Conservation (phyloP, 2,113 vertebrate species). For the Lanius collurio region DNA sequence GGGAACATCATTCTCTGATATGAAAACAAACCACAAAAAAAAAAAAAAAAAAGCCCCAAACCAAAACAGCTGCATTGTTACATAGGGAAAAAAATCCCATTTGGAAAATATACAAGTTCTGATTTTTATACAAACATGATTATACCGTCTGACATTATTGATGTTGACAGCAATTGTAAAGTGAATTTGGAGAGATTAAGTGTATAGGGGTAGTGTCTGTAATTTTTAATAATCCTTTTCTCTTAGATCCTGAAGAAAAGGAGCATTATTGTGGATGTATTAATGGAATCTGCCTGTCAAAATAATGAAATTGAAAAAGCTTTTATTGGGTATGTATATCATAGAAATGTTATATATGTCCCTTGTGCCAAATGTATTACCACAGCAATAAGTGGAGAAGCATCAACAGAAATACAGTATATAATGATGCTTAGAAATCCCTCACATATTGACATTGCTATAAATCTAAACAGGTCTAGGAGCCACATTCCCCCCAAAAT, state of each 20-base stretch:
- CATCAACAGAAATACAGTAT: conserved; percentile 9
- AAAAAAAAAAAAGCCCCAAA: not conserved
- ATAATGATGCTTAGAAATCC: conserved; percentile 14
- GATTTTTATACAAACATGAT: conserved; percentile 32
- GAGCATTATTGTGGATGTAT: not conserved
- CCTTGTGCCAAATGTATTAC: conserved; percentile 54
- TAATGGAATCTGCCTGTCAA: conserved; percentile 60
- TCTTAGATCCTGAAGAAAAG: not conserved
- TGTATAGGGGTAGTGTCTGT: not conserved
- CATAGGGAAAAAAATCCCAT: not conserved
- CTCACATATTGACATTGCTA: not conserved
- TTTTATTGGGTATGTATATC: conserved; percentile 46
- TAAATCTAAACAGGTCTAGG: not conserved
- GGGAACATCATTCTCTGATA: not conserved
- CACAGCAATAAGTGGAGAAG: conserved; percentile 35
- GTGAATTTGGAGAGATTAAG: conserved; percentile 54
- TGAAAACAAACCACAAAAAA: not conserved
- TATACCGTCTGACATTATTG: conserved; percentile 20
- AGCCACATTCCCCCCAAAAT: not conserved
- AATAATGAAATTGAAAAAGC: conserved; percentile 28
- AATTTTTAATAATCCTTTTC: conserved; percentile 49
- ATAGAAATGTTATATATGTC: conserved; percentile 49
- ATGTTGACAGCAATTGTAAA: conserved; percentile 40
- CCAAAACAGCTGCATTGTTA: not conserved
- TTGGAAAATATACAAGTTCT: not conserved